Conservation (phyloP, 2,888 invertebrate genomes). For the Cremastinae sp. region DNA sequence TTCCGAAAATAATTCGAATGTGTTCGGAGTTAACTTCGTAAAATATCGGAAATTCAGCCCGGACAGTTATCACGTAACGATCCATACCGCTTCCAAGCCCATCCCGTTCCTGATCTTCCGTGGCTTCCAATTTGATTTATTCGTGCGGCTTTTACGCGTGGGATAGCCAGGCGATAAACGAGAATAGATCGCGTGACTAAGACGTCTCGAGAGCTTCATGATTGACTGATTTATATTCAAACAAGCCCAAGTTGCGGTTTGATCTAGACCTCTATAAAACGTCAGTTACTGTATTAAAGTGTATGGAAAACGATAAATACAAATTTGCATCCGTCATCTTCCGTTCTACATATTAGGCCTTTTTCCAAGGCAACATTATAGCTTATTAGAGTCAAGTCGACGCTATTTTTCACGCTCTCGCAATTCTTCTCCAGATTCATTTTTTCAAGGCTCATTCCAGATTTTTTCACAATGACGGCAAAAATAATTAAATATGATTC, state of each 20-base stretch:
- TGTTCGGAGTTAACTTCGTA: not conserved
- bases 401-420: too few species aligned
- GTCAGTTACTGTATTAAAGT: conserved; percentile 8
- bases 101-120: not conserved
- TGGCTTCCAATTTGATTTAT: conserved; percentile 42
- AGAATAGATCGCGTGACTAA: conserved; percentile 58
- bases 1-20: conserved; percentile 58
- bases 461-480: too few species aligned
- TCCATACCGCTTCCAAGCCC: conserved; percentile 1
- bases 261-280: conserved; percentile 45
- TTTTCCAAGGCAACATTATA: not conserved
- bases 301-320: conserved; percentile 9
- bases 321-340: conserved; percentile 11
- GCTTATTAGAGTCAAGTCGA: too few species aligned
- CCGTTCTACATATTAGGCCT: too few species aligned
- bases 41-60: not conserved
- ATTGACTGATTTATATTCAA: conserved; percentile 53
- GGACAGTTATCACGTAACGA: not conserved
- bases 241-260: conserved; percentile 30
- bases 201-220: conserved; percentile 34
- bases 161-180: conserved; percentile 28
- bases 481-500: too few species aligned
- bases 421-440: too few species aligned
- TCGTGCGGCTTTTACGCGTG: conserved; percentile 34
- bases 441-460: too few species aligned